Percentiles rank a stretch among this genome's conserved stretches.
These are phyloP conservation scores for Danio tinwini DNA, from an alignment of 2,797 vertebrate species.

Conservation along the genomic window DNA sequence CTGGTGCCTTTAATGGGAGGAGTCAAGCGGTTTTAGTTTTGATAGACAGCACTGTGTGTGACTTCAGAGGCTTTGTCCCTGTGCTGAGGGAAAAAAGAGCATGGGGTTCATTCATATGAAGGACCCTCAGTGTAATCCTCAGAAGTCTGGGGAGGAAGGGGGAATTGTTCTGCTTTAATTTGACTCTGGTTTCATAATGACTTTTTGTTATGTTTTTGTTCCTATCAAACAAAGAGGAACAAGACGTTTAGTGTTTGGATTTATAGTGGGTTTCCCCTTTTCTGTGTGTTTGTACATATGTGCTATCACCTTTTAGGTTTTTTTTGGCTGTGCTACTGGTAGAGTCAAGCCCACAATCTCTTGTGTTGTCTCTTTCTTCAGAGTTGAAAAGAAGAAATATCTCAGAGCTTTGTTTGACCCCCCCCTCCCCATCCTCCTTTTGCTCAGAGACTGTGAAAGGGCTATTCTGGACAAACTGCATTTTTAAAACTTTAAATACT, in stretches of 20 bases:
- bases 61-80: conserved; percentile 72
- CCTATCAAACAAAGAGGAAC: background rate
- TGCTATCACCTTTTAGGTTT: background rate
- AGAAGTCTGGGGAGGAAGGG: conserved; percentile 2
- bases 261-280: background rate
- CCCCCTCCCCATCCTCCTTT: conserved; percentile 35
- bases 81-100: conserved; percentile 67
- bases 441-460: conserved; percentile 54
- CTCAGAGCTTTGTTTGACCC: conserved; percentile 23
- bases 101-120: conserved; percentile 64
- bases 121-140: conserved; percentile 61
- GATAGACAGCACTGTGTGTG: conserved; percentile 74
- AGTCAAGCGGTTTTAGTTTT: conserved; percentile 55
- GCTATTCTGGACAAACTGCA: conserved; percentile 53
- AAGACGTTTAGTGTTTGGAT: background rate
- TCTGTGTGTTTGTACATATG: conserved; percentile 35
- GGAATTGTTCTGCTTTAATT: conserved; percentile 10
- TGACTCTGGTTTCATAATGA: conserved; percentile 12
- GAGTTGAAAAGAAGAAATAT: conserved; percentile 18
- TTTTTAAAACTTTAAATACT: conserved; percentile 28
- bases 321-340: conserved; percentile 5
- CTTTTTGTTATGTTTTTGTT: background rate
- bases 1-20: conserved; percentile 57
- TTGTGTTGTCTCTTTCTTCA: background rate
- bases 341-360: background rate